Evolutionary conservation across 2,113 vertebrate genomes (phyloP).

Genomic region (Cygnus atratus): DNA sequence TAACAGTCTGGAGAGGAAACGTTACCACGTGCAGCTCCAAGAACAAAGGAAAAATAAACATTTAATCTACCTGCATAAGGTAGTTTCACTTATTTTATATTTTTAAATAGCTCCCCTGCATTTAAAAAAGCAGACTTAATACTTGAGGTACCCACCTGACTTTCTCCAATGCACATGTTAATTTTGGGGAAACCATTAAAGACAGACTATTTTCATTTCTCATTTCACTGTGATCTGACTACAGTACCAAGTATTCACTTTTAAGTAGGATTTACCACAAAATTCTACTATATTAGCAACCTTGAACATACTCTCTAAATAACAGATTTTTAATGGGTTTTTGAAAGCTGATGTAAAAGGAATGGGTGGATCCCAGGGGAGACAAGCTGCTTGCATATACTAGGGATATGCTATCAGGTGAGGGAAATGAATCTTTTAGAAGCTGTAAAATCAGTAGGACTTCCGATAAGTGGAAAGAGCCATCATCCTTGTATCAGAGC

Average conservation of each 20-base stretch:
- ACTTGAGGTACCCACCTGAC: not conserved
- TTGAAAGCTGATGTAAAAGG: not conserved
- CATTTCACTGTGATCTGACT: not conserved
- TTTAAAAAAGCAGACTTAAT: not conserved
- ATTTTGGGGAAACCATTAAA: not conserved
- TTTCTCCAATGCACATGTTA: not conserved
- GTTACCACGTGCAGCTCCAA: not conserved
- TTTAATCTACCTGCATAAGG: not conserved
- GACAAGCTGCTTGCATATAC: not conserved
- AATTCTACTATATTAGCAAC: not conserved
- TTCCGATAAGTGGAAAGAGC: not conserved
- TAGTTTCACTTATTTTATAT: not conserved
- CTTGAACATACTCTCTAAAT: not conserved
- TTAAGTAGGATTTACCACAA: not conserved
- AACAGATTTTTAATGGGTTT: conserved; percentile 18
- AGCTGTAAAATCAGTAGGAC: not conserved
- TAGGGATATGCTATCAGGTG: not conserved
- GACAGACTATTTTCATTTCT: not conserved
- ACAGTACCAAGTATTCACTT: not conserved
- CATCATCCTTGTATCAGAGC: not conserved
- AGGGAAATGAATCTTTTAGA: not conserved
- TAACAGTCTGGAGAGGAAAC: not conserved
- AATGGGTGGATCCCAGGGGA: not conserved
- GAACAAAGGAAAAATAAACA: not conserved
- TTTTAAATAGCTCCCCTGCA: not conserved